Evolutionary conservation across 2,797 vertebrate genomes (phyloP).

Genomic region (Xiphophorus birchmanni): DNA sequence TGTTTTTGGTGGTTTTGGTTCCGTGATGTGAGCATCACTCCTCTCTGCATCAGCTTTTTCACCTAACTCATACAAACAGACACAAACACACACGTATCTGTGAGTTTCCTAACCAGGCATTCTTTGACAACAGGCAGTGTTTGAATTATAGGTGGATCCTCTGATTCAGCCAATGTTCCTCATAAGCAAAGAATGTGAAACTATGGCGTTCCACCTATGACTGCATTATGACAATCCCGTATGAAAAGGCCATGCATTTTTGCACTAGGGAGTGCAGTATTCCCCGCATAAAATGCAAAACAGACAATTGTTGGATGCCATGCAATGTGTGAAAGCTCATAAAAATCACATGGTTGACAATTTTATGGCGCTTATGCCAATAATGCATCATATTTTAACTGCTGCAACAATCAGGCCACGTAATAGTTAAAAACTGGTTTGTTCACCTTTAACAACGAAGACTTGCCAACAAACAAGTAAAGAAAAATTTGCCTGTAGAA

Average conservation of each 20-base stretch:
- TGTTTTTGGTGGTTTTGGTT: conserved; percentile 41
- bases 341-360: not conserved
- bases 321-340: not conserved
- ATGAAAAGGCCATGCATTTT: not conserved
- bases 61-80: not conserved
- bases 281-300: not conserved
- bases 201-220: not conserved
- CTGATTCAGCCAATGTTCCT: conserved; percentile 52
- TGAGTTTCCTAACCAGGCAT: conserved; percentile 36
- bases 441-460: conserved; percentile 49
- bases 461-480: conserved; percentile 5
- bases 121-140: conserved; percentile 25
- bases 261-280: not conserved
- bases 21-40: conserved; percentile 16
- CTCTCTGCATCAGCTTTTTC: not conserved
- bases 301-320: not conserved
- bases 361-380: not conserved
- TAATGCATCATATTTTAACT: conserved; percentile 16
- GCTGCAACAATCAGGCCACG: not conserved
- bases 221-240: conserved; percentile 12
- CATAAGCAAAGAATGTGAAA: conserved; percentile 41
- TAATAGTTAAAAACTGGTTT: conserved; percentile 65
- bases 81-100: conserved; percentile 31
- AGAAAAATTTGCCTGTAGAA: conserved; percentile 5
- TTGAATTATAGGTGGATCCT: conserved; percentile 57